Conservation (phyloP, 2,888 invertebrate species). For the Epinotia brunnichana region DNA sequence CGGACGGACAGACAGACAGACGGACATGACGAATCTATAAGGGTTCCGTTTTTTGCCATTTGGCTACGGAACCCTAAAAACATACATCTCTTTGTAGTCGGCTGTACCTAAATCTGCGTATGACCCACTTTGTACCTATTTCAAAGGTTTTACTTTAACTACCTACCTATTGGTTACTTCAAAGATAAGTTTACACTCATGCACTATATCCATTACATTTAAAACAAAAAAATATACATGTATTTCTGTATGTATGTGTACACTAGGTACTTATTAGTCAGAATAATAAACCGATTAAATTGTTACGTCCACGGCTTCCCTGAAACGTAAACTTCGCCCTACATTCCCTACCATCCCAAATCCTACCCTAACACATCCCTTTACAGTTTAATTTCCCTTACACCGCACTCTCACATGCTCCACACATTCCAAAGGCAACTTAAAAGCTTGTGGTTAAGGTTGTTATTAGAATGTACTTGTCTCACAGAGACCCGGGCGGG, state of each 20-base stretch:
- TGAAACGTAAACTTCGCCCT: slow-evolving; percentile 15
- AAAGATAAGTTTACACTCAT: too few species aligned
- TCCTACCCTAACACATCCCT: background rate
- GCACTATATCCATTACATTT: too few species aligned
- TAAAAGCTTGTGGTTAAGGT: background rate
- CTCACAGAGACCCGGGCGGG: slow-evolving; percentile 48
- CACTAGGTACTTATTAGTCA: background rate
- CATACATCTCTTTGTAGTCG: too few species aligned
- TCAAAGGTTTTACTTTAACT: too few species aligned
- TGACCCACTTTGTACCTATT: too few species aligned
- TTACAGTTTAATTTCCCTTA: background rate
- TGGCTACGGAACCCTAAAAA: too few species aligned
- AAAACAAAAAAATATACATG: too few species aligned
- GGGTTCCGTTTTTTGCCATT: too few species aligned
- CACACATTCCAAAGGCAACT: background rate
- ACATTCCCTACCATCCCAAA: background rate
- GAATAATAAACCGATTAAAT: background rate
- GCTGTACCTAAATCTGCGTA: too few species aligned
- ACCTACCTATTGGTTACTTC: too few species aligned
- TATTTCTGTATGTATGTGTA: background rate
- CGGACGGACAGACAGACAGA: too few species aligned
- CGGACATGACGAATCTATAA: too few species aligned
- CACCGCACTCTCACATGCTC: background rate
- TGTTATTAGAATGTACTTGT: background rate
- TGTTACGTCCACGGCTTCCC: background rate